Evolutionary conservation across 2,113 vertebrate genomes (phyloP).

Genomic region (Percopsis transmontana): DNA sequence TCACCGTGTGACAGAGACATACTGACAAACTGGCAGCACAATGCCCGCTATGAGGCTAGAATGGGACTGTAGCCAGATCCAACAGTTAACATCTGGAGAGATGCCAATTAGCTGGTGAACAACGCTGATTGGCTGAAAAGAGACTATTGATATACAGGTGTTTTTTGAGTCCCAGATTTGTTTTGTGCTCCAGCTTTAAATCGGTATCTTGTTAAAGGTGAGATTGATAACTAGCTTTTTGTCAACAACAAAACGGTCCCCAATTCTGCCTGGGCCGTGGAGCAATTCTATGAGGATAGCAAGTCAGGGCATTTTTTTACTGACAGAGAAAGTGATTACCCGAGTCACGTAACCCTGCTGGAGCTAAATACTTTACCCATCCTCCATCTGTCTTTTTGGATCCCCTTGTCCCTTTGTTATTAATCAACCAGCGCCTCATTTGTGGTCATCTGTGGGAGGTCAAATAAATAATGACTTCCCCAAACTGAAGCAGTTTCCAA

Average conservation of each 20-base stretch:
- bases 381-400: slow-evolving; percentile 54
- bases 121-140: no score
- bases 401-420: slow-evolving; percentile 54
- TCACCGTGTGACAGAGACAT: slow-evolving; percentile 42
- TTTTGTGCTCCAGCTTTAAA: background rate
- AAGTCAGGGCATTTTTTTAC: slow-evolving; percentile 6
- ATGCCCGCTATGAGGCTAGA: slow-evolving; percentile 20
- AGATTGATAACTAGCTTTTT: slow-evolving; percentile 1
- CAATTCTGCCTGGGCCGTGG: background rate
- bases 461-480: slow-evolving; percentile 37
- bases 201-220: background rate
- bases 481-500: slow-evolving; percentile 2
- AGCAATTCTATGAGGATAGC: slow-evolving; percentile 7
- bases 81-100: background rate
- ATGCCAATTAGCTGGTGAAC: no score
- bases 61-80: background rate
- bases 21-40: slow-evolving; percentile 28
- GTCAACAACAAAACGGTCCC: background rate
- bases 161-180: background rate
- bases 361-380: slow-evolving; percentile 46
- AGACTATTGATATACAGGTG: no score
- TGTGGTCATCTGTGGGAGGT: slow-evolving; percentile 43
- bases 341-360: slow-evolving; percentile 33
- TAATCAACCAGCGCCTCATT: slow-evolving; percentile 42
- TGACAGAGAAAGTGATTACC: slow-evolving; percentile 33